Conservation (phyloP, 2,113 vertebrate genomes). For the Rissa tridactyla region DNA sequence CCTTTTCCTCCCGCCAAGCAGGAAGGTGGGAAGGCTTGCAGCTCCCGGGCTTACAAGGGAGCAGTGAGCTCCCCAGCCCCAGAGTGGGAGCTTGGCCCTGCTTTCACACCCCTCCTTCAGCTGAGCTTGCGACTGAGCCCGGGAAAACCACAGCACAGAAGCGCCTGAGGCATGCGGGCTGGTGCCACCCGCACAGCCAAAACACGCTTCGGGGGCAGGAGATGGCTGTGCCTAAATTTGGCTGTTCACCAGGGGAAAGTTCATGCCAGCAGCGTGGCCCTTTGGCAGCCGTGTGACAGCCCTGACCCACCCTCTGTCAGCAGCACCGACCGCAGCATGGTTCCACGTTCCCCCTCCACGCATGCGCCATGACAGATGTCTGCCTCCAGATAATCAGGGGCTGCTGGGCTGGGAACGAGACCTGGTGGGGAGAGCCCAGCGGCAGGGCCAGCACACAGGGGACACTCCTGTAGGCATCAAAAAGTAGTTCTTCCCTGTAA, state of each 20-base stretch:
- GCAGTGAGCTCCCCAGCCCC: background rate
- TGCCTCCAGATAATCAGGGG: background rate
- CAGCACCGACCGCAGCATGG: fast-evolving
- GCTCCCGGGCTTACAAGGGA: background rate
- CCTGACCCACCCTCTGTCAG: background rate
- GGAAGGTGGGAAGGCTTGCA: background rate
- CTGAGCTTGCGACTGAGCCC: background rate
- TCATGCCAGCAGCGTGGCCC: background rate
- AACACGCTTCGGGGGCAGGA: background rate
- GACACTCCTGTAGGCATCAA: background rate
- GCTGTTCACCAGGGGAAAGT: background rate
- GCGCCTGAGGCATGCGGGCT: background rate
- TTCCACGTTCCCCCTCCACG: background rate
- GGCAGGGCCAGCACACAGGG: background rate
- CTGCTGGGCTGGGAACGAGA: background rate
- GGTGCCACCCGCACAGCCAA: background rate
- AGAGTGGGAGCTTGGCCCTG: background rate
- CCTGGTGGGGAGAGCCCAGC: background rate
- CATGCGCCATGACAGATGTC: background rate
- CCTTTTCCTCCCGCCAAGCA: background rate
- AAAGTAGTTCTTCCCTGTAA: background rate
- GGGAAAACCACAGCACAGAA: background rate
- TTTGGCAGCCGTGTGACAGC: background rate
- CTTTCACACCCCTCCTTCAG: background rate
- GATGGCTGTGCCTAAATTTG: background rate